Conservation (phyloP, 2,113 vertebrate genomes). For the Quiscalus mexicanus region DNA sequence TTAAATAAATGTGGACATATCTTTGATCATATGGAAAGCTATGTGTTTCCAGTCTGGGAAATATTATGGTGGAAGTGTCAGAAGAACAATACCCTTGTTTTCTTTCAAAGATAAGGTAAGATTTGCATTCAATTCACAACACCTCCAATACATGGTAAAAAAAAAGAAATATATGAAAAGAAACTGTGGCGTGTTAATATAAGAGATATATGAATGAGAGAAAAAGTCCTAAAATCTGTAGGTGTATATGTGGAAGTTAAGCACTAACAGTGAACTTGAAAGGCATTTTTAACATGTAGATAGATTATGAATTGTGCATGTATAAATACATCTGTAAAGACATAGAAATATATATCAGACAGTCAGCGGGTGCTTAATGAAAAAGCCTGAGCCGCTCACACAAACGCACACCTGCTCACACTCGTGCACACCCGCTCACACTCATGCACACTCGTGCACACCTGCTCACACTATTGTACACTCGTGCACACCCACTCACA, state of each 20-base stretch:
- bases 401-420: background rate
- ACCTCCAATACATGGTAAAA: background rate
- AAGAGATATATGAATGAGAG: background rate
- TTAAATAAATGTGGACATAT: background rate
- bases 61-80: background rate
- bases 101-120: background rate
- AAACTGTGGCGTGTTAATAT: background rate
- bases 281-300: background rate
- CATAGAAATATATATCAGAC: background rate
- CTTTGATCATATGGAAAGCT: background rate
- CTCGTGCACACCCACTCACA: too few species aligned
- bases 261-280: background rate
- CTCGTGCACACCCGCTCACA: too few species aligned
- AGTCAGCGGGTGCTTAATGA: background rate
- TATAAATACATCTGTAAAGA: background rate
- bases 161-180: background rate
- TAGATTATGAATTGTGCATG: background rate
- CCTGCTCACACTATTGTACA: too few species aligned
- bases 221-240: background rate
- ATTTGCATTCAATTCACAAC: background rate
- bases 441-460: too few species aligned
- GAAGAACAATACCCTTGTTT: background rate
- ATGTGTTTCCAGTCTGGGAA: background rate
- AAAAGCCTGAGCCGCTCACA: background rate
- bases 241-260: background rate